These are phyloP conservation scores for Smithornis capensis DNA, from an alignment of 2,113 vertebrate genomes.

Conservation along the genomic window DNA sequence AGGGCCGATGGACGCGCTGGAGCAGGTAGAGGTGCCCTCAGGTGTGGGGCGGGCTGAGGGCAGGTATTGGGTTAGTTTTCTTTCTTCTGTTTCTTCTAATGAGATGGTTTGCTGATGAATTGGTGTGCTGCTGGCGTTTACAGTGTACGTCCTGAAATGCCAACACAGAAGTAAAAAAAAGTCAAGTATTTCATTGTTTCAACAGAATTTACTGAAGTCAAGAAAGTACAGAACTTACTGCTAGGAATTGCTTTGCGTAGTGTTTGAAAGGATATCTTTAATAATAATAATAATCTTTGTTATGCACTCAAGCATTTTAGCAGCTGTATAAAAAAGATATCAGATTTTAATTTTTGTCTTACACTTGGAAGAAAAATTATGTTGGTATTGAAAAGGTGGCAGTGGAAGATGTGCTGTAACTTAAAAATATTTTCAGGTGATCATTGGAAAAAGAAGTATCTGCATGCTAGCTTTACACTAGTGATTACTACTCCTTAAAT, in stretches of 20 bases:
- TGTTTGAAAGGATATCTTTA: not conserved
- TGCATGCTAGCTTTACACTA: not conserved
- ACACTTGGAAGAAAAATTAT: not conserved
- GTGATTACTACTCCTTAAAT: not conserved
- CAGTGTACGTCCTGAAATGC: not conserved
- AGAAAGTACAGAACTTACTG: not conserved
- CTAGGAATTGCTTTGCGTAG: not conserved
- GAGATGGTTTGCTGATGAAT: not conserved
- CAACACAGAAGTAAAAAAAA: rapidly evolving
- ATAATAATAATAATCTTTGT: too few species aligned
- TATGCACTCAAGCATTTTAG: not conserved
- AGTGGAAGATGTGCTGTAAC: not conserved
- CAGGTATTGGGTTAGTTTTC: not conserved
- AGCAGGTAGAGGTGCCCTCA: not conserved
- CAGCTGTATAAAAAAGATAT: not conserved
- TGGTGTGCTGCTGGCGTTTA: too few species aligned
- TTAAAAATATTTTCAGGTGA: not conserved
- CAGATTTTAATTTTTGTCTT: not conserved
- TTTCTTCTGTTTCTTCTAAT: not conserved
- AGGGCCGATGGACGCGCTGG: not conserved
- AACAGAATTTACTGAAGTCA: not conserved
- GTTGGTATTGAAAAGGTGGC: not conserved
- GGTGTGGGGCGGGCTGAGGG: not conserved
- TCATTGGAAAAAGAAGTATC: not conserved
- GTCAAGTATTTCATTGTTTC: not conserved